These are phyloP conservation scores for Decapterus maruadsi DNA, from an alignment of 2,797 vertebrate species.

Conservation along the genomic window DNA sequence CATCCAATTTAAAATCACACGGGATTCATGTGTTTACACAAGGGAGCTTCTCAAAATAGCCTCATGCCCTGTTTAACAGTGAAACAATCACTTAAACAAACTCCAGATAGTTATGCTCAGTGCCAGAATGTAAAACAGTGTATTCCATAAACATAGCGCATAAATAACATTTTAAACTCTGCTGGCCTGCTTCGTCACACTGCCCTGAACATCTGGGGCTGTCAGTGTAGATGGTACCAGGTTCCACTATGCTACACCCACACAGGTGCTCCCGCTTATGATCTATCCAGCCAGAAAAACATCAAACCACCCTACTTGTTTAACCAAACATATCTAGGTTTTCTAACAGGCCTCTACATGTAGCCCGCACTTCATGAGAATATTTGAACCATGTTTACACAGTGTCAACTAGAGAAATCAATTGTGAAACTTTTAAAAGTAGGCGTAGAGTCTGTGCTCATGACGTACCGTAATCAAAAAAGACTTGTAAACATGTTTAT, in stretches of 20 bases:
- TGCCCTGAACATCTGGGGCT: not conserved
- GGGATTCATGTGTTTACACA: constrained; percentile 31
- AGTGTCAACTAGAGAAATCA: not conserved
- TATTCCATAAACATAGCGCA: not conserved
- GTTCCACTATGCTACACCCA: not conserved
- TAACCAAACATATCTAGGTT: too few relatives aligned
- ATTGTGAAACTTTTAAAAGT: not conserved
- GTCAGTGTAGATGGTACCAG: not conserved
- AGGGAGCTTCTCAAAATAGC: constrained; percentile 19
- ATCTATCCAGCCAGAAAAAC: not conserved
- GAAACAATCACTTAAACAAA: constrained; percentile 34
- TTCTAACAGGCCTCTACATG: too few relatives aligned
- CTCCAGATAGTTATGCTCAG: not conserved
- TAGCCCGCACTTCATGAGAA: too few relatives aligned
- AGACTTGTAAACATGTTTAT: too few relatives aligned
- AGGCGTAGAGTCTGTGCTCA: not conserved
- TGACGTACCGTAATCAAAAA: not conserved
- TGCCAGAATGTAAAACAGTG: not conserved
- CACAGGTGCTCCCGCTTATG: not conserved
- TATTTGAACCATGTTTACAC: not conserved
- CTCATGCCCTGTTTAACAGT: constrained; percentile 19
- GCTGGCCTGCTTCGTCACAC: not conserved
- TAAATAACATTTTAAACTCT: constrained; percentile 2
- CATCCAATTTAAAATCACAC: constrained; percentile 9
- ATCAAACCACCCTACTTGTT: not conserved